Conservation (phyloP, 1,140 invertebrate genomes). For the Dolichoris vasculosae region DNA sequence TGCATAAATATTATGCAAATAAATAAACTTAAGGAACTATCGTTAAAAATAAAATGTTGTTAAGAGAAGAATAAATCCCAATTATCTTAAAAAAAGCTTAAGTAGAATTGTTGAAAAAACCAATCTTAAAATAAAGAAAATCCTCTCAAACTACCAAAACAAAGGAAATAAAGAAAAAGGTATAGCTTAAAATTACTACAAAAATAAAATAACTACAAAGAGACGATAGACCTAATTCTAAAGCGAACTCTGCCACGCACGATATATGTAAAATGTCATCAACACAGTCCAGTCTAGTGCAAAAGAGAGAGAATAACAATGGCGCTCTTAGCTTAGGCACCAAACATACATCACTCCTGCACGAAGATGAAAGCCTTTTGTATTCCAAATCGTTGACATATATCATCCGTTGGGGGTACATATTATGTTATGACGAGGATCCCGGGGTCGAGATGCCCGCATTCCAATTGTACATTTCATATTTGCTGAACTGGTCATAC, state of each 20-base stretch:
- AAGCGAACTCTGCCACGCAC: background rate
- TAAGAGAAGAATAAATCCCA: too few species aligned
- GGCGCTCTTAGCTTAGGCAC: background rate
- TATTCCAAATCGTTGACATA: slow-evolving; percentile 1
- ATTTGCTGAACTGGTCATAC: background rate
- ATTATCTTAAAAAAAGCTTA: too few species aligned
- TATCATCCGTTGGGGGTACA: slow-evolving; percentile 1
- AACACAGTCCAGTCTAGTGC: background rate
- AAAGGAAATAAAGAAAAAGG: background rate
- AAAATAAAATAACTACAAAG: background rate
- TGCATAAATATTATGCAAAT: too few species aligned
- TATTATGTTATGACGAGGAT: background rate
- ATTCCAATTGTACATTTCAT: background rate
- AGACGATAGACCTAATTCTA: background rate
- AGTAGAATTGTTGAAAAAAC: too few species aligned
- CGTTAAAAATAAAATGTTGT: too few species aligned
- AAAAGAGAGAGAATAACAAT: background rate
- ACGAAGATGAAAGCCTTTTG: slow-evolving; percentile 10
- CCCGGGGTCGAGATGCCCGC: background rate
- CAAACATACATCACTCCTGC: background rate
- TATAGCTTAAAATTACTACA: background rate
- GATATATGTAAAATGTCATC: background rate
- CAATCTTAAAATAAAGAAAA: too few species aligned
- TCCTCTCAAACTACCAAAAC: too few species aligned
- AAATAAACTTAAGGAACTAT: too few species aligned